Percentiles rank a stretch among this genome's conserved stretches.
Evolutionary conservation across 2,797 vertebrate genomes (phyloP).

Genomic region (Macrochelys suwanniensis): DNA sequence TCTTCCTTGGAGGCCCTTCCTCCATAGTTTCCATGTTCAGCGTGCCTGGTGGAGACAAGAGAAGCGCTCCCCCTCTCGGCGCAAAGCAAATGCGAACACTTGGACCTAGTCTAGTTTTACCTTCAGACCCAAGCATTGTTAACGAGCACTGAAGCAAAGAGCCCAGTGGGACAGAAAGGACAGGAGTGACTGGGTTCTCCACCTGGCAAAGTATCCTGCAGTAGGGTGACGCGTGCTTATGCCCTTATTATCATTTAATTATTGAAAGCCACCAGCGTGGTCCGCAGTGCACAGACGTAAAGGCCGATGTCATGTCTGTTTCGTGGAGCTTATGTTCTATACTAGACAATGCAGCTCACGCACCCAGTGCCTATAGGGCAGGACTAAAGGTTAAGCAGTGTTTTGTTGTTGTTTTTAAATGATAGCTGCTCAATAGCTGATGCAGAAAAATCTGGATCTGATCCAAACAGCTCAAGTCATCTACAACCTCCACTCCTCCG

Average conservation of each 20-base stretch:
- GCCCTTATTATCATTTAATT: background rate
- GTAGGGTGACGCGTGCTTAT: no score
- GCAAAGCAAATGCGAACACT: background rate
- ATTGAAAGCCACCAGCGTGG: background rate
- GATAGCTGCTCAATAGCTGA: background rate
- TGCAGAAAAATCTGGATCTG: background rate
- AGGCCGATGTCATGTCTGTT: background rate
- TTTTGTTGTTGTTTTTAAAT: background rate
- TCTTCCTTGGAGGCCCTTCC: background rate
- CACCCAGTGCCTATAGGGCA: background rate
- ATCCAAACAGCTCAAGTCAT: background rate
- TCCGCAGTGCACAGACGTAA: background rate
- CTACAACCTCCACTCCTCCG: background rate
- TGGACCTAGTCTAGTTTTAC: background rate
- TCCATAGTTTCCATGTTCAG: background rate
- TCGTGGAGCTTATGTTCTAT: background rate
- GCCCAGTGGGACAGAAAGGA: background rate
- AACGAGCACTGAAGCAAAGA: background rate
- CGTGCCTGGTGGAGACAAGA: background rate
- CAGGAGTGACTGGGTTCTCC: background rate
- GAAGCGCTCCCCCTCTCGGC: background rate
- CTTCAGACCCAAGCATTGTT: background rate
- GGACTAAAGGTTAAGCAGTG: background rate
- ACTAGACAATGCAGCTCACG: background rate
- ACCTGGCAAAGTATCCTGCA: no score